Conservation (phyloP, 2,888 invertebrate genomes). For the Iphiclides podalirius region DNA sequence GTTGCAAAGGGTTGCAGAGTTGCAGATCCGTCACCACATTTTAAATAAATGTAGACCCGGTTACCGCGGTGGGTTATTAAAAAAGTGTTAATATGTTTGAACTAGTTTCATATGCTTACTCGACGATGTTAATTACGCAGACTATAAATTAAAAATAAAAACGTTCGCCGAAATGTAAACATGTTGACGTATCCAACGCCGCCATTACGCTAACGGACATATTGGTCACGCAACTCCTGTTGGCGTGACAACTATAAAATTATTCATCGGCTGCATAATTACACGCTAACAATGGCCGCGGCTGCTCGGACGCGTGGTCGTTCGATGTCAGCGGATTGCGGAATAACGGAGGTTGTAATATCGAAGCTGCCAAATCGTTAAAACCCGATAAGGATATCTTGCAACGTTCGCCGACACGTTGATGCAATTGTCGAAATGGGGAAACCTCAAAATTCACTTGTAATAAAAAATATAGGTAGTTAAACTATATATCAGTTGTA, state of each 20-base stretch:
- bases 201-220: no score
- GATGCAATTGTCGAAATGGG: background rate
- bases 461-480: no score
- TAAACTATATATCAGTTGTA: no score
- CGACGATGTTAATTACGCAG: no score
- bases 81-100: no score
- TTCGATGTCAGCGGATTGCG: conserved; percentile 9
- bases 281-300: conserved; percentile 8
- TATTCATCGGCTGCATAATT: conserved; percentile 15
- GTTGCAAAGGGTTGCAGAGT: no score
- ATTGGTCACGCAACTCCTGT: conserved; percentile 9
- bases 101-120: no score
- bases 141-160: no score
- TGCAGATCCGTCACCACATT: no score
- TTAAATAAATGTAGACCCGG: no score
- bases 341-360: conserved; percentile 9
- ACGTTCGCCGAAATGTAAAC: conserved; percentile 5
- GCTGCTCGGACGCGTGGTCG: conserved; percentile 7
- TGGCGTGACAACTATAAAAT: conserved; percentile 3
- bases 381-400: conserved; percentile 10
- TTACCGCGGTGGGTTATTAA: no score
- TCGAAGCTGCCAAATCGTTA: conserved; percentile 1
- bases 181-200: background rate
- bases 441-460: background rate
- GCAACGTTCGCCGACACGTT: background rate